Conservation (phyloP, 2,797 vertebrate species). For the Hydrophis major region DNA sequence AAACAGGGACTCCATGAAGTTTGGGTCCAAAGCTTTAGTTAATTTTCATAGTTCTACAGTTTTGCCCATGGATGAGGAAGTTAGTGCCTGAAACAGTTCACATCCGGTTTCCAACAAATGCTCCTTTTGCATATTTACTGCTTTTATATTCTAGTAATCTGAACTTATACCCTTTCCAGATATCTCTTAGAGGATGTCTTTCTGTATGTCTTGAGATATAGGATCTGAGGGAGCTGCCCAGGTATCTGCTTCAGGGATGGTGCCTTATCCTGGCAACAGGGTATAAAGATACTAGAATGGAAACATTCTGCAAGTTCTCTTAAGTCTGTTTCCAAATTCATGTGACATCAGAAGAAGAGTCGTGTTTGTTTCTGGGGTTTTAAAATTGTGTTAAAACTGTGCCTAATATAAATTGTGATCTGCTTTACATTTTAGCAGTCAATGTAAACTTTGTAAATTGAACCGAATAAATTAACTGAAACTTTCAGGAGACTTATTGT, state of each 20-base stretch:
- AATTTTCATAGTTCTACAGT: background rate
- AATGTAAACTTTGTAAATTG: background rate
- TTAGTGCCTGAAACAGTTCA: background rate
- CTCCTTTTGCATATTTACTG: background rate
- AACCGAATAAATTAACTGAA: background rate
- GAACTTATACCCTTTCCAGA: background rate
- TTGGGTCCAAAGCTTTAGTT: background rate
- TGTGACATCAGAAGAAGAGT: background rate
- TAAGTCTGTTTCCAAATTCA: background rate
- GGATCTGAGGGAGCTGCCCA: background rate
- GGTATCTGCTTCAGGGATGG: background rate
- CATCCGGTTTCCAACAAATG: background rate
- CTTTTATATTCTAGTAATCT: background rate
- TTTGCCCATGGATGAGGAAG: background rate
- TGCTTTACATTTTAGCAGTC: background rate
- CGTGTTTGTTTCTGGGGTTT: background rate
- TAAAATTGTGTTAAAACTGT: background rate
- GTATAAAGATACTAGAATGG: background rate
- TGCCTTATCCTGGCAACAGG: background rate
- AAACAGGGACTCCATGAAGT: background rate
- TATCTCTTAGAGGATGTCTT: background rate
- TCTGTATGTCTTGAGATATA: background rate
- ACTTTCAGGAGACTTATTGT: background rate
- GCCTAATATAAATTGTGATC: background rate
- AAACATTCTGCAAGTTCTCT: background rate